Base-by-base conservation (phyloP, 2,113 vertebrate genomes). In the Rhynchomys soricoides region DNA sequence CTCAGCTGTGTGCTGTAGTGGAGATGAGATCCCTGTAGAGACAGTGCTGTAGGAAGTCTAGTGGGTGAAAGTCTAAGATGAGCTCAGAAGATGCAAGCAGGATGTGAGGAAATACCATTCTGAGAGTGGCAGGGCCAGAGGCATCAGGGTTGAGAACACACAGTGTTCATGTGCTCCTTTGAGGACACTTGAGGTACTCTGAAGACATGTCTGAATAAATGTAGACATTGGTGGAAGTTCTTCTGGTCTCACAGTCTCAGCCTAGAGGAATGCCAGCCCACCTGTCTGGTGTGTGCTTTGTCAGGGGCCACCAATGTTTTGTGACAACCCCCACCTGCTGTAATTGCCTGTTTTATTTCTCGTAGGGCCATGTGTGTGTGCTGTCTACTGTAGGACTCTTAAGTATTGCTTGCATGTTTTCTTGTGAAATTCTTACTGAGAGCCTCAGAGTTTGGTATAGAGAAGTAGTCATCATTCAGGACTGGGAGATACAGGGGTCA, bases 161-260 rank as follows among this genome's bases (percentile, higher is more conserved):
- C n/a, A 7, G 59, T 1, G 0, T 57, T 34, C 34, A 8, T 0
- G 0, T 22, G 31, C 66, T 66, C 55, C 40, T 86, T n/a, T 0
- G 17, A 26, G 13, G 24, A 82, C 26, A 0, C n/a, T 22, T 29
- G 9, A 7, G 50, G 21, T 21, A 40, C 6, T 2, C 34, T 74
- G n/a, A 34, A n/a, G 64, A 19, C 50, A 70, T 57, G 22, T 11
- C 16, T 21, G 24, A 48, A 55, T 21, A 59, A 29, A 40, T 48
- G 37, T 31, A 34, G 74, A 64, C n/a, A 48, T 34, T n/a, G 73
- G 17, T 10, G 15, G 71, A 74, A 59, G 22, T 57, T 43, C 37
- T 66, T 85, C 26, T 50, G 37, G 1, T 40, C 75, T 89, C 24
- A 81, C 29, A 21, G 22, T 17, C 37, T 71, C 12, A 37, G 16